Evolutionary conservation across 2,888 invertebrate genomes (phyloP).

Genomic region (Polia nebulosa): DNA sequence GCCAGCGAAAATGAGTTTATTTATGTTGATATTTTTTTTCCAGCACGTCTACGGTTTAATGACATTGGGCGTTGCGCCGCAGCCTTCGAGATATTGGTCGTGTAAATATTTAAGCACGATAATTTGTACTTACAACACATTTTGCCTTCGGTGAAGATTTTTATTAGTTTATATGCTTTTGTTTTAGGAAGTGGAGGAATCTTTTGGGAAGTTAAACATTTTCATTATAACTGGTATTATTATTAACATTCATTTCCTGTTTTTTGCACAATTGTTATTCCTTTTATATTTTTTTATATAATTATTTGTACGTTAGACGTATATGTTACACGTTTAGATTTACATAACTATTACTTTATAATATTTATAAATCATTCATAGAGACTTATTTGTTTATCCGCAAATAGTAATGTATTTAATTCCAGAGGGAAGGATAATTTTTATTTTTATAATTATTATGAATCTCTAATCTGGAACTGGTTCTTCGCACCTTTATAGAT

Average conservation of each 20-base stretch:
- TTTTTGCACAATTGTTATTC: neutral
- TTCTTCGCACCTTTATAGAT: neutral
- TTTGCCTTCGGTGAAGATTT: constrained; percentile 62
- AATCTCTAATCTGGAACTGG: too few relatives aligned
- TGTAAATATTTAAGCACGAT: constrained; percentile 78
- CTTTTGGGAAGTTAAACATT: constrained; percentile 12
- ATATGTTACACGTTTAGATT: too few relatives aligned
- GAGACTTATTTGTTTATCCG: too few relatives aligned
- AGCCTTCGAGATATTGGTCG: constrained; percentile 74
- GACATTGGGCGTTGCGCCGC: constrained; percentile 70
- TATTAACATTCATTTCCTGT: neutral
- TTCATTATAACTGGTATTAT: neutral
- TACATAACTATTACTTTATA: too few relatives aligned
- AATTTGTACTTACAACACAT: constrained; percentile 75
- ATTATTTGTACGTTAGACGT: neutral
- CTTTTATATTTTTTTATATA: neutral
- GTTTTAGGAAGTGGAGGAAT: constrained; percentile 38
- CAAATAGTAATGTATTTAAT: too few relatives aligned
- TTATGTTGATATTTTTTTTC: constrained; percentile 82
- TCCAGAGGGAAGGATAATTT: too few relatives aligned
- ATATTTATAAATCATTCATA: too few relatives aligned
- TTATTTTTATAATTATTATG: too few relatives aligned
- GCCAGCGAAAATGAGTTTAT: constrained; percentile 86
- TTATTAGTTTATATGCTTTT: constrained; percentile 53
- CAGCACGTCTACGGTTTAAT: constrained; percentile 76